These are phyloP conservation scores for Podocnemis expansa DNA, from an alignment of 2,113 vertebrate species.

Conservation along the genomic window DNA sequence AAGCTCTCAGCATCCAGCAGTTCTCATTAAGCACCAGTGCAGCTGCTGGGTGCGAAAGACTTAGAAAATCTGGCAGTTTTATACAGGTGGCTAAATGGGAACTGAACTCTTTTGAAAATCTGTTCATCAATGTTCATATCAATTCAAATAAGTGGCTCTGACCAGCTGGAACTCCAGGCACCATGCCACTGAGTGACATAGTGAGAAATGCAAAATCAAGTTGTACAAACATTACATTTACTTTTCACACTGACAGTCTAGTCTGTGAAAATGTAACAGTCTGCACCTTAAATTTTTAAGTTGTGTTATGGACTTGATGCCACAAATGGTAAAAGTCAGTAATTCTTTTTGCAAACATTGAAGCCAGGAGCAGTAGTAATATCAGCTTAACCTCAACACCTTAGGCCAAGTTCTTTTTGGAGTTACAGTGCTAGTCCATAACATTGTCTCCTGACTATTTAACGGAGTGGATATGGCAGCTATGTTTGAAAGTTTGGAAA, in stretches of 20 bases:
- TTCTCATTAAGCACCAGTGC: background rate
- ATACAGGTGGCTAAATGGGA: background rate
- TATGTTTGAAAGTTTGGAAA: background rate
- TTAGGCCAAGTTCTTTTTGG: background rate
- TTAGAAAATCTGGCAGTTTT: background rate
- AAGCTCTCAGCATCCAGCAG: background rate
- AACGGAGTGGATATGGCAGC: background rate
- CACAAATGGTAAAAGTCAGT: slow-evolving; percentile 52
- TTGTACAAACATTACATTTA: slow-evolving; percentile 4
- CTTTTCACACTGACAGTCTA: background rate
- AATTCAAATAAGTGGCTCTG: background rate
- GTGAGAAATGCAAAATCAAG: background rate
- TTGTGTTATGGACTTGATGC: background rate
- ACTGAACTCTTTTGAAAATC: background rate
- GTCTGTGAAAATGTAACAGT: background rate
- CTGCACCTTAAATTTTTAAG: background rate
- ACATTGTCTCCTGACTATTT: background rate
- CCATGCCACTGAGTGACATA: background rate
- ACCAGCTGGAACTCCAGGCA: background rate
- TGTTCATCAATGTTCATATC: background rate
- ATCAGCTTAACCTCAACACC: background rate
- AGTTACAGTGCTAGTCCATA: background rate
- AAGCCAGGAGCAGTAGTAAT: background rate
- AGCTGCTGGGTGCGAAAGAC: background rate
- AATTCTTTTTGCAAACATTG: background rate